A percentile compares a stretch with the other conserved stretches of the same genome.
phyloP scores from a whole-genome alignment of 1,140 invertebrate genomes.

The Saccostrea cuccullata region DNA sequence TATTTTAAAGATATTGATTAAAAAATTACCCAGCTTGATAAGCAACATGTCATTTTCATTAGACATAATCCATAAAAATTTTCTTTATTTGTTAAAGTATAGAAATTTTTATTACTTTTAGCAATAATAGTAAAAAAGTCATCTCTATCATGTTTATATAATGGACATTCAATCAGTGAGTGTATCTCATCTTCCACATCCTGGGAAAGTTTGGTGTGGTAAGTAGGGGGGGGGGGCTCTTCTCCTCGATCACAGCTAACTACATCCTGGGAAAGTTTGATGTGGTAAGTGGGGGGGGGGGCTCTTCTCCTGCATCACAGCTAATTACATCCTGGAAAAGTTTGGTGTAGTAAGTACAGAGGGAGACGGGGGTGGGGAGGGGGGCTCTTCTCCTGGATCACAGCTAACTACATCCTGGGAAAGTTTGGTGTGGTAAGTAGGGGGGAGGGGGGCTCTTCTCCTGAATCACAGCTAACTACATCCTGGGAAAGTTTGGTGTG shows the following conservation, averaged over 20 bases:
- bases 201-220: constrained; percentile 72
- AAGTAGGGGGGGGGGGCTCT: constrained; percentile 77
- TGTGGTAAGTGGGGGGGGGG: constrained; percentile 60
- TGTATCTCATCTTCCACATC: no score
- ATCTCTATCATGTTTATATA: no score
- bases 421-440: constrained; percentile 69
- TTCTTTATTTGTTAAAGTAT: no score
- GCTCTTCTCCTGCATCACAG: constrained; percentile 80
- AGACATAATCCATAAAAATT: no score
- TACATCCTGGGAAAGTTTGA: constrained; percentile 76
- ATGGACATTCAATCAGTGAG: no score
- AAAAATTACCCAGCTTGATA: no score
- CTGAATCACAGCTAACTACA: constrained; percentile 81
- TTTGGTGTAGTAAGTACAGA: constrained; percentile 73
- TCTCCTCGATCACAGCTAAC: constrained; percentile 81
- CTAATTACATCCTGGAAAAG: constrained; percentile 78
- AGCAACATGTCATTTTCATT: no score
- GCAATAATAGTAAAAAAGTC: no score
- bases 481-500: constrained; percentile 73
- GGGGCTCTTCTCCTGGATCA: no score
- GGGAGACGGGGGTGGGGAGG: no score
- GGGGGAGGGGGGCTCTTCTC: constrained; percentile 78
- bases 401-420: constrained; percentile 77
- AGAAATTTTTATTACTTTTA: no score
- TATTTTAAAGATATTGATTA: no score